Evolutionary conservation across 2,113 vertebrate genomes (phyloP).

Genomic region (Dicentrarchus labrax): DNA sequence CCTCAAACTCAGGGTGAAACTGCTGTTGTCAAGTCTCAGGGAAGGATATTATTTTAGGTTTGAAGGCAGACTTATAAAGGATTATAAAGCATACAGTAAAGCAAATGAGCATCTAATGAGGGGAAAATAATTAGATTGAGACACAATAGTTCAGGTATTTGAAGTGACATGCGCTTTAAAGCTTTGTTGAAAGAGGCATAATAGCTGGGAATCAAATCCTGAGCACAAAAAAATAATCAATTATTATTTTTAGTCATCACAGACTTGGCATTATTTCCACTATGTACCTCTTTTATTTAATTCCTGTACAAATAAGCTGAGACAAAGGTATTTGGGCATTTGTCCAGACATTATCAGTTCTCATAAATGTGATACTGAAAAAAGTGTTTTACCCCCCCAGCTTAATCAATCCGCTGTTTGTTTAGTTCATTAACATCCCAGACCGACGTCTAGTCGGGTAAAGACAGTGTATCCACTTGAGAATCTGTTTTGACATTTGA

Average conservation of each 20-base stretch:
- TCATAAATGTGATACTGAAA: constrained; percentile 6
- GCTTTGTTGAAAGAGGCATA: constrained; percentile 13
- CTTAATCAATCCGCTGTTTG: constrained; percentile 29
- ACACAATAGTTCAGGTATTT: constrained; percentile 19
- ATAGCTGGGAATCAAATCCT: constrained; percentile 11
- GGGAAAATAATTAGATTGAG: neutral
- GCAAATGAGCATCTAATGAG: constrained; percentile 34
- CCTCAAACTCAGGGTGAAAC: constrained; percentile 1
- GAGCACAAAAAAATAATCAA: neutral
- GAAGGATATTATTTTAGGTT: neutral
- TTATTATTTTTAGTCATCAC: neutral
- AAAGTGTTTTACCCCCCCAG: neutral
- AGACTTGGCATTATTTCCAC: neutral
- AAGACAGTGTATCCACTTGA: constrained; percentile 19
- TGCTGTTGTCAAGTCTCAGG: neutral
- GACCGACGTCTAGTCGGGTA: constrained; percentile 27
- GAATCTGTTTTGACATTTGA: constrained; percentile 26
- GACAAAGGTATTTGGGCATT: neutral
- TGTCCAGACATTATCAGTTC: neutral
- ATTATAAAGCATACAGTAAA: constrained; percentile 12
- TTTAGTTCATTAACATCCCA: constrained; percentile 44
- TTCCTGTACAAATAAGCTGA: neutral
- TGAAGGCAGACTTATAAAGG: no score
- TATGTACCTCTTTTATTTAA: neutral
- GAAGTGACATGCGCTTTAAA: constrained; percentile 4